Evolutionary conservation across 2,113 vertebrate genomes (phyloP).

Genomic region (Archocentrus centrarchus): DNA sequence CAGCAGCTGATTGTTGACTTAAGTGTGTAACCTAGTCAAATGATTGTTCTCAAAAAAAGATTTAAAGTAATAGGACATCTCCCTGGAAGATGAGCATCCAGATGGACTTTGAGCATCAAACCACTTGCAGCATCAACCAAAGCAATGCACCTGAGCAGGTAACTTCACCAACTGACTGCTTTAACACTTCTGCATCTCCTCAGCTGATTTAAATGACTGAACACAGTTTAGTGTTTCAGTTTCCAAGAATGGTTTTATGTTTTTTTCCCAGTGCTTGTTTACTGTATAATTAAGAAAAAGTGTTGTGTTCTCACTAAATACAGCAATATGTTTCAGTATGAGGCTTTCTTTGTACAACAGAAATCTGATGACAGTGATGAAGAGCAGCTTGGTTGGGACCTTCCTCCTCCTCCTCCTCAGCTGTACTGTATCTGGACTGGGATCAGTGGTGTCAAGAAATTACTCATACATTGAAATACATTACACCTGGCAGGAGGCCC

Average conservation of each 20-base stretch:
- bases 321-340: background rate
- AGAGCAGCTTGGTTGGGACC: background rate
- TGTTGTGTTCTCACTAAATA: background rate
- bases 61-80: no score
- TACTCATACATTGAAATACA: rapidly evolving
- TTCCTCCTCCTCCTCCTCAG: slow-evolving; percentile 22
- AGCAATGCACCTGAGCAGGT: no score
- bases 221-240: no score
- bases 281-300: background rate
- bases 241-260: no score
- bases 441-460: background rate
- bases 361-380: background rate
- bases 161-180: no score
- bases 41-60: background rate
- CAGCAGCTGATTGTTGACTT: background rate
- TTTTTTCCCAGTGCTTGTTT: no score
- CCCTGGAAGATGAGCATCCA: no score
- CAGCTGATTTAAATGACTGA: no score
- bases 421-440: background rate
- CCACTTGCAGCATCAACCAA: no score
- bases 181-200: no score
- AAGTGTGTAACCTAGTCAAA: slow-evolving; percentile 10
- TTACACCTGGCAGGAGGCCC: background rate
- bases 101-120: no score
- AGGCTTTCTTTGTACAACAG: background rate